These are phyloP conservation scores for Amyelois transitella DNA, from an alignment of 1,140 invertebrate species.

Conservation along the genomic window DNA sequence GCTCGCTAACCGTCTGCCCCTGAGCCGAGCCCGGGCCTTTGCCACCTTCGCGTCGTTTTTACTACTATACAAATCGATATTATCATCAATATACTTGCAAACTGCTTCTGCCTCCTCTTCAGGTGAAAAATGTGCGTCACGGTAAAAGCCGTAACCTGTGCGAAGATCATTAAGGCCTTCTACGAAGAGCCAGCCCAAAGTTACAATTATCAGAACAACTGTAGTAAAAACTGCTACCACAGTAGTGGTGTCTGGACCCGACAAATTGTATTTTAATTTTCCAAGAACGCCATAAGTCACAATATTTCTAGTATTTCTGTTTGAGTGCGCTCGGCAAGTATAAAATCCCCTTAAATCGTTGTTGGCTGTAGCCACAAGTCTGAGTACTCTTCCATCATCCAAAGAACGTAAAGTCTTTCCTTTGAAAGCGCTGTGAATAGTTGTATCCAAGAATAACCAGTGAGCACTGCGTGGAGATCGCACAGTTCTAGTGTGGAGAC, in stretches of 20 bases:
- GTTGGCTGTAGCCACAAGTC: slow-evolving; percentile 34
- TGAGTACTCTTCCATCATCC: slow-evolving; percentile 47
- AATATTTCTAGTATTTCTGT: slow-evolving; percentile 40
- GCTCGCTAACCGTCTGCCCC: slow-evolving; percentile 27
- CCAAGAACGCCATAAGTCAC: slow-evolving; percentile 56
- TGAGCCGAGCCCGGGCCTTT: slow-evolving; percentile 40
- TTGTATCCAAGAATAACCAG: slow-evolving; percentile 52
- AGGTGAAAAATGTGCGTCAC: slow-evolving; percentile 46
- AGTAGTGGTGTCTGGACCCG: slow-evolving; percentile 39
- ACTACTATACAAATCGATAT: slow-evolving; percentile 33
- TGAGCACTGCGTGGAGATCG: slow-evolving; percentile 23
- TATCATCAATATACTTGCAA: slow-evolving; percentile 44
- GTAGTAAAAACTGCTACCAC: slow-evolving; percentile 45
- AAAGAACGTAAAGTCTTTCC: slow-evolving; percentile 28
- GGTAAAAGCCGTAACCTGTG: slow-evolving; percentile 56
- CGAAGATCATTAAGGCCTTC: slow-evolving; percentile 53
- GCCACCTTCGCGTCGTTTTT: slow-evolving; percentile 33
- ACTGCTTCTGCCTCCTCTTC: slow-evolving; percentile 49
- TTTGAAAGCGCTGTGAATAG: slow-evolving; percentile 15
- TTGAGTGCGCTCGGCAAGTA: slow-evolving; percentile 44
- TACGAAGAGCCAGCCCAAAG: slow-evolving; percentile 41
- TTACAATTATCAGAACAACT: slow-evolving; percentile 38
- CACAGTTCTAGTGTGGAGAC: slow-evolving; percentile 34
- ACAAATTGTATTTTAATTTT: slow-evolving; percentile 32
- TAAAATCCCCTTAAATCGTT: slow-evolving; percentile 50